Percentiles rank a stretch among this genome's conserved stretches.
These are phyloP conservation scores for Ooceraea biroi DNA, from an alignment of 1,140 invertebrate species.

Conservation along the genomic window DNA sequence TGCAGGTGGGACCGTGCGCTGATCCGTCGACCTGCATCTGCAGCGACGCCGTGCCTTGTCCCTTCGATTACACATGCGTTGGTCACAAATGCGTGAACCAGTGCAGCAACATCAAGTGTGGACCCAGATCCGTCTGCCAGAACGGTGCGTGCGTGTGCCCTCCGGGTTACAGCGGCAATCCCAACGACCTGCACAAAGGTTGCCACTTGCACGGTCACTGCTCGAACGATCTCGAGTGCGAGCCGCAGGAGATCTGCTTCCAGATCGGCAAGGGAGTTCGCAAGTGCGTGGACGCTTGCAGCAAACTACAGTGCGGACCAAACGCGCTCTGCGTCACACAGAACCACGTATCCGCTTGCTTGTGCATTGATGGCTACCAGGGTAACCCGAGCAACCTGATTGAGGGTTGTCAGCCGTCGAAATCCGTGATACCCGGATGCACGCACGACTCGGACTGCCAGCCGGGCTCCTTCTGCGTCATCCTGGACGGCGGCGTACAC, in stretches of 20 bases:
- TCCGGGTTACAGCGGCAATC: constrained; percentile 92
- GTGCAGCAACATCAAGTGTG: constrained; percentile 91
- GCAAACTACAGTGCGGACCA: constrained; percentile 95
- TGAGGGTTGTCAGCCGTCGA: constrained; percentile 91
- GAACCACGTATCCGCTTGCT: constrained; percentile 93
- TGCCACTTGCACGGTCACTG: constrained; percentile 91
- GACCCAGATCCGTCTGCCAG: constrained; percentile 93
- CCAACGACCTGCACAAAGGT: constrained; percentile 89
- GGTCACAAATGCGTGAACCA: constrained; percentile 90
- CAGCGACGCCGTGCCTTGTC: constrained; percentile 90
- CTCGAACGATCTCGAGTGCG: constrained; percentile 92
- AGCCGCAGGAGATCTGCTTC: constrained; percentile 94
- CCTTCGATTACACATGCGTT: constrained; percentile 91
- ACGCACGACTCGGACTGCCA: constrained; percentile 90
- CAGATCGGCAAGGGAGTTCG: constrained; percentile 91
- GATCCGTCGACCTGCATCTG: constrained; percentile 91
- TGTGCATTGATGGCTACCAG: constrained; percentile 92
- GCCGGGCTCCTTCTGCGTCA: constrained; percentile 87
- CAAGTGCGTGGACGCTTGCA: constrained; percentile 94
- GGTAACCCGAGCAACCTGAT: constrained; percentile 93
- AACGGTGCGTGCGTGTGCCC: constrained; percentile 93
- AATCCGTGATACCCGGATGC: constrained; percentile 87
- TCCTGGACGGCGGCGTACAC: constrained; percentile 87
- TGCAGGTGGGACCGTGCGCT: constrained; percentile 89
- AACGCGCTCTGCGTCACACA: constrained; percentile 94